These are phyloP conservation scores for Psilopsiagon aurifrons DNA, from an alignment of 2,113 vertebrate genomes.

Conservation along the genomic window DNA sequence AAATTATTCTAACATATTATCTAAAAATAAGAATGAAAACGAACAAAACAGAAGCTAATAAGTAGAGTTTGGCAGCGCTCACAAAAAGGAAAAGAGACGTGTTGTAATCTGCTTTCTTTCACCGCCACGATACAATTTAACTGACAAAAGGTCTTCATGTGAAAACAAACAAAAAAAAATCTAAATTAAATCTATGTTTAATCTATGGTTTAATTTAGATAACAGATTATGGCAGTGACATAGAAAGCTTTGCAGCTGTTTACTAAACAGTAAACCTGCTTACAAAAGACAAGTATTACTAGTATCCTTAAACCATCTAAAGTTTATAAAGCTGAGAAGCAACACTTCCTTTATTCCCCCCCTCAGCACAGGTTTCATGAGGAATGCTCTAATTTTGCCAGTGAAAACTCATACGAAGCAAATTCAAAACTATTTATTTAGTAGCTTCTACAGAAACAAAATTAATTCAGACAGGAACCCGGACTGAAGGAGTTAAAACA, in stretches of 20 bases:
- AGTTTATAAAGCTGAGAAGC: neutral
- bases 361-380: neutral
- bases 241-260: neutral
- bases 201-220: neutral
- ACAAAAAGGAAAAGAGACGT: neutral
- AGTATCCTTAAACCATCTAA: neutral
- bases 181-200: neutral
- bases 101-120: neutral
- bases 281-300: neutral
- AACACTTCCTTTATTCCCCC: neutral
- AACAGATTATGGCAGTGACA: neutral
- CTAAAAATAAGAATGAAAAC: neutral
- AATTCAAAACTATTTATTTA: constrained; percentile 56
- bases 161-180: neutral
- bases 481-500: neutral
- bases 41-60: neutral
- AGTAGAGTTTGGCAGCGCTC: neutral
- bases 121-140: neutral
- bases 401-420: neutral
- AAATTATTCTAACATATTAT: neutral
- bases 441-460: constrained; percentile 18
- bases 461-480: neutral
- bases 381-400: constrained; percentile 3
- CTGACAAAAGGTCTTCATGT: neutral
- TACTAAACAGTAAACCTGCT: neutral